Evolutionary conservation across 1,140 invertebrate species (phyloP).

Genomic region (Drosophila takahashii): DNA sequence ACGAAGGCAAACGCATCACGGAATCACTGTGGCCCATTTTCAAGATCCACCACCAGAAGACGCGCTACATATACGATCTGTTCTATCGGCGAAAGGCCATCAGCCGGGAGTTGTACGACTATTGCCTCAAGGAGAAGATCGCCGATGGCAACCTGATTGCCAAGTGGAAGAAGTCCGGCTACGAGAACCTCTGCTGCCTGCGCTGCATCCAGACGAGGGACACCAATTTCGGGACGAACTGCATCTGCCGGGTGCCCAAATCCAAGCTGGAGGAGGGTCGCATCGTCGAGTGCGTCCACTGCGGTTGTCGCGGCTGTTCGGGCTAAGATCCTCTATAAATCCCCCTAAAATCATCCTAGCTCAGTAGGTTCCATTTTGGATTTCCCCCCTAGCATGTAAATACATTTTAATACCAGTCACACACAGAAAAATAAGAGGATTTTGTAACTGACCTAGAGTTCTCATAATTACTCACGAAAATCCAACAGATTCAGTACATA

Average conservation of each 20-base stretch:
- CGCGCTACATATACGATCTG: slow-evolving; percentile 98
- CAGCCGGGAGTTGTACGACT: slow-evolving; percentile 98
- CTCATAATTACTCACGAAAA: background rate
- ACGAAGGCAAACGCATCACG: slow-evolving; percentile 99
- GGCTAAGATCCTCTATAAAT: slow-evolving; percentile 85
- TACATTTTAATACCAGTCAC: slow-evolving; percentile 22
- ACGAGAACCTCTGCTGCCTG: slow-evolving; percentile 99
- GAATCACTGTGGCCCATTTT: slow-evolving; percentile 99
- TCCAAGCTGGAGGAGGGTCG: slow-evolving; percentile 98
- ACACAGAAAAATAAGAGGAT: slow-evolving; percentile 20
- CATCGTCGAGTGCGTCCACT: slow-evolving; percentile 99
- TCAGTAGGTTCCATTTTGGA: slow-evolving; percentile 16
- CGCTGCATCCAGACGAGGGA: slow-evolving; percentile 99
- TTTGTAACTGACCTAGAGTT: background rate
- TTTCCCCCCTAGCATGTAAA: slow-evolving; percentile 32
- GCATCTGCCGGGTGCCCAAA: slow-evolving; percentile 99
- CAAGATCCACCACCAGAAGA: slow-evolving; percentile 99
- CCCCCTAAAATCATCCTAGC: background rate
- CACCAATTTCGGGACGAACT: slow-evolving; percentile 99
- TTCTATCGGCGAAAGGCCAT: slow-evolving; percentile 99
- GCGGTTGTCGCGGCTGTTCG: slow-evolving; percentile 98
- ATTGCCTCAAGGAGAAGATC: slow-evolving; percentile 98
- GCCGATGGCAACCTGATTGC: slow-evolving; percentile 99
- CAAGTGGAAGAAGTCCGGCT: slow-evolving; percentile 99
- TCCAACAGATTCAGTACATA: background rate